Conservation (phyloP, 1,140 invertebrate species). For the Lucilia cuprina region DNA sequence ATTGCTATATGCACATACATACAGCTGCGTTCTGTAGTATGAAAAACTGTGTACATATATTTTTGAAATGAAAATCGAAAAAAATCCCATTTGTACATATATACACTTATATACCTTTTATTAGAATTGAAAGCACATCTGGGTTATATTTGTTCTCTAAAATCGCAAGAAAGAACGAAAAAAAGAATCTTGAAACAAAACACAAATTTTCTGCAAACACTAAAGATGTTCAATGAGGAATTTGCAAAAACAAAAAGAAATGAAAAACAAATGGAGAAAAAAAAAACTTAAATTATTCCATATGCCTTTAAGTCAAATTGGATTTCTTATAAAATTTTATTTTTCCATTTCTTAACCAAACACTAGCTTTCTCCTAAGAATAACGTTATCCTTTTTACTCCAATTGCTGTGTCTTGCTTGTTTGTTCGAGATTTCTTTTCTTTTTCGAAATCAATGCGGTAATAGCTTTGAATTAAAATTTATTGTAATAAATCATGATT, state of each 20-base stretch:
- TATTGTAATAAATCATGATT: conserved; percentile 35
- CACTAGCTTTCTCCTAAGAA: background rate
- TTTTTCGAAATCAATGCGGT: conserved; percentile 15
- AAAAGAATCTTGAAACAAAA: background rate
- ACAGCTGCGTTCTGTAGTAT: background rate
- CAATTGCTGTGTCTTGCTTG: background rate
- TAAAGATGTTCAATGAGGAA: background rate
- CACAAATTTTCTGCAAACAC: background rate
- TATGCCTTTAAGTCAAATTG: conserved; percentile 35
- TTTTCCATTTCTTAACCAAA: background rate
- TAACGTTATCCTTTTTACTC: background rate
- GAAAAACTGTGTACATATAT: background rate
- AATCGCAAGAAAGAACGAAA: conserved; percentile 8
- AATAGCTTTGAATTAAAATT: conserved; percentile 33
- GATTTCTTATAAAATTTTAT: conserved; percentile 24
- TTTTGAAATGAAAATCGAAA: background rate
- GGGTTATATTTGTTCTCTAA: conserved; percentile 32
- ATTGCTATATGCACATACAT: background rate
- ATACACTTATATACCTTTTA: conserved; percentile 12
- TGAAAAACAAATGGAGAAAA: background rate
- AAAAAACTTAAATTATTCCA: conserved; percentile 31
- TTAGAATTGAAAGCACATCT: conserved; percentile 36
- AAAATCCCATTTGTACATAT: background rate
- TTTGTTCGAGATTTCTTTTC: background rate
- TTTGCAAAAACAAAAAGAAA: background rate